phyloP scores from a whole-genome alignment of 2,113 vertebrate genomes.

The Collichthys lucidus region DNA sequence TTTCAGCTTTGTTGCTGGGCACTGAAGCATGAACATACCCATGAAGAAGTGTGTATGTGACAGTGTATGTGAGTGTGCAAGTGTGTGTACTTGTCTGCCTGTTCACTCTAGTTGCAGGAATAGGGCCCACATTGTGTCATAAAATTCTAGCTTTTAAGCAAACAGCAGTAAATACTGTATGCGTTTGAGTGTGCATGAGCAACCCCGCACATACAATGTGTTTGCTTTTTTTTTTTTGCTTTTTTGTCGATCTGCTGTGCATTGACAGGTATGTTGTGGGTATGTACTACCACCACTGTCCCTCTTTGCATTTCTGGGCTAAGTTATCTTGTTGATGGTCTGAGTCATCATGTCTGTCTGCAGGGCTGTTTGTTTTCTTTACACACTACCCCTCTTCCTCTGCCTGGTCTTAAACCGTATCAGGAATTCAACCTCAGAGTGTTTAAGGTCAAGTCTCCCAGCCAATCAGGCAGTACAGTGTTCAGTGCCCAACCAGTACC shows the following conservation, averaged over 20 bases:
- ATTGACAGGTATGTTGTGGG: conserved; percentile 14
- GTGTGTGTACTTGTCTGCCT: conserved; percentile 40
- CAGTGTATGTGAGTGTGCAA: not conserved
- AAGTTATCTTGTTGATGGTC: conserved; percentile 37
- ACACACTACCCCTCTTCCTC: conserved; percentile 48
- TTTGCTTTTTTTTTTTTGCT: conserved; percentile 7
- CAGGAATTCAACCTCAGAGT: conserved; percentile 59
- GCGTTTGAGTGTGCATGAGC: conserved; percentile 19
- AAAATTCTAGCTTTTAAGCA: conserved; percentile 41
- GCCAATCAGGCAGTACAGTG: conserved; percentile 72
- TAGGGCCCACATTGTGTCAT: conserved; percentile 39
- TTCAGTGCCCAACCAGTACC: conserved; percentile 74
- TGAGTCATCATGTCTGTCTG: conserved; percentile 61
- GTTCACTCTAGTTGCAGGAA: conserved; percentile 46
- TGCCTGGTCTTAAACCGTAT: conserved; percentile 44
- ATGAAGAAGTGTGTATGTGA: conserved; percentile 61
- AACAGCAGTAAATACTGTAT: conserved; percentile 28
- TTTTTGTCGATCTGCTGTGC: conserved; percentile 5
- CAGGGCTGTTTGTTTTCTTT: conserved; percentile 67
- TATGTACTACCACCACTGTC: conserved; percentile 13
- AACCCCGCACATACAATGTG: conserved; percentile 16
- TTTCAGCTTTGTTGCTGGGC: conserved; percentile 78
- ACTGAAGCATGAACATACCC: conserved; percentile 74
- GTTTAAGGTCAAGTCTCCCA: conserved; percentile 65
- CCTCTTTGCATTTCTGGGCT: not conserved